A percentile compares a stretch with the other conserved stretches of the same genome.
Evolutionary conservation across 2,888 invertebrate genomes (phyloP).

Genomic region (Drosophila borborema): DNA sequence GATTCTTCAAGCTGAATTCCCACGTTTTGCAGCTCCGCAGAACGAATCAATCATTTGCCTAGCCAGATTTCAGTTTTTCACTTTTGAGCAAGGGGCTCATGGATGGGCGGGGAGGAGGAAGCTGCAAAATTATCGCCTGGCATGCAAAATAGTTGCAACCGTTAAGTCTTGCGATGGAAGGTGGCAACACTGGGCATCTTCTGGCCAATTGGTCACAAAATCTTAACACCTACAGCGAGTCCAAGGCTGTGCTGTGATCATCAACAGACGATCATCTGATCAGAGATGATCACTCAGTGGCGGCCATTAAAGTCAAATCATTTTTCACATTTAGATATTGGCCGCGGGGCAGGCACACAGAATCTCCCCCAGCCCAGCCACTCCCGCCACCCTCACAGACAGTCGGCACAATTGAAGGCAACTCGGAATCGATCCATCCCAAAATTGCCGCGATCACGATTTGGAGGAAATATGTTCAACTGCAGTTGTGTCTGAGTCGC

Average conservation of each 20-base stretch:
- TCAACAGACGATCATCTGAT: constrained; percentile 52
- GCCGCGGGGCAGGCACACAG: constrained; percentile 47
- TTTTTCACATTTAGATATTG: constrained; percentile 83
- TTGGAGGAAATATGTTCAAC: constrained; percentile 69
- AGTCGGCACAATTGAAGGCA: constrained; percentile 77
- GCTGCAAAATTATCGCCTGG: constrained; percentile 15
- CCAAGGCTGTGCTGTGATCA: constrained; percentile 45
- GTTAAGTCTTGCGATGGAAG: constrained; percentile 42
- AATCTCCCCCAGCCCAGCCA: background rate
- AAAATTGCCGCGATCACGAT: constrained; percentile 79
- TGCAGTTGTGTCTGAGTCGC: constrained; percentile 47
- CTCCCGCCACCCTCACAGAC: background rate
- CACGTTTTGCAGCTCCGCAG: constrained; percentile 72
- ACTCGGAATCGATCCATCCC: constrained; percentile 62
- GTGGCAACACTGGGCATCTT: constrained; percentile 42
- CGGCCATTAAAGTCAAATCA: constrained; percentile 84
- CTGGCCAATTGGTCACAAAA: constrained; percentile 76
- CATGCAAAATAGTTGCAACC: constrained; percentile 65
- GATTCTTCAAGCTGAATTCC: constrained; percentile 73
- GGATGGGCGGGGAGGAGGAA: background rate
- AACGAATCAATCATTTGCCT: constrained; percentile 75
- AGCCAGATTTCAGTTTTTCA: constrained; percentile 36
- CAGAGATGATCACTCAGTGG: constrained; percentile 80
- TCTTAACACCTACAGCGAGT: constrained; percentile 81
- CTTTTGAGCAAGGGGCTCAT: constrained; percentile 23